phyloP scores from a whole-genome alignment of 2,888 invertebrate species.

The Melitaea athalia region DNA sequence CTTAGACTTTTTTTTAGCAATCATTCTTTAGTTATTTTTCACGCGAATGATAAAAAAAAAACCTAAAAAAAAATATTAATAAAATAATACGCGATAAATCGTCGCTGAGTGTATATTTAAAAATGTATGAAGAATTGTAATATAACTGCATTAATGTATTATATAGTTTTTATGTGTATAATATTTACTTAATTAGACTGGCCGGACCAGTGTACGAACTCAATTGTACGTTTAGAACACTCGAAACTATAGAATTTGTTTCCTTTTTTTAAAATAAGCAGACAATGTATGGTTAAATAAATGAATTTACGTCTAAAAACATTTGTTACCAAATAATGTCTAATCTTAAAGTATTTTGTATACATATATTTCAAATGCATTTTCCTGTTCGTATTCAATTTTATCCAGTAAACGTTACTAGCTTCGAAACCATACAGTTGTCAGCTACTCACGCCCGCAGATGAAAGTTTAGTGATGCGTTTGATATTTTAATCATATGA shows the following conservation, averaged over 20 bases:
- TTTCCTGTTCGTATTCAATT: neutral
- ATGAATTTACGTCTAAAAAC: neutral
- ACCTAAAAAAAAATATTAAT: constrained; percentile 30
- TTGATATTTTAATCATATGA: constrained; percentile 8
- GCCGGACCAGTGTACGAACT: constrained; percentile 57
- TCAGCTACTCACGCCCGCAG: neutral
- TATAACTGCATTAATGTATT: constrained; percentile 61
- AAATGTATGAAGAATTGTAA: constrained; percentile 50
- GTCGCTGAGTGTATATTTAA: constrained; percentile 44
- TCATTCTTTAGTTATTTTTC: constrained; percentile 48
- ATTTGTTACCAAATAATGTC: constrained; percentile 10
- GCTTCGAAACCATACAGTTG: neutral
- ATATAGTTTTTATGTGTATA: constrained; percentile 67
- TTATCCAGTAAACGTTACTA: neutral
- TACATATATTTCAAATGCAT: neutral
- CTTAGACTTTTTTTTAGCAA: constrained; percentile 44
- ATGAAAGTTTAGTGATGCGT: neutral
- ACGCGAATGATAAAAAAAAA: constrained; percentile 37
- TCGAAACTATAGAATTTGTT: constrained; percentile 22
- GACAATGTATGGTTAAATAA: constrained; percentile 11
- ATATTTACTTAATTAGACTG: constrained; percentile 51
- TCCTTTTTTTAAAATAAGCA: neutral
- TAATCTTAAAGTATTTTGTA: constrained; percentile 9
- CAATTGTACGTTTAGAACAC: constrained; percentile 28
- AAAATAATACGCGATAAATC: constrained; percentile 35